These are phyloP conservation scores for Pachypanchax playfairii DNA, from an alignment of 2,113 vertebrate genomes.

Conservation along the genomic window DNA sequence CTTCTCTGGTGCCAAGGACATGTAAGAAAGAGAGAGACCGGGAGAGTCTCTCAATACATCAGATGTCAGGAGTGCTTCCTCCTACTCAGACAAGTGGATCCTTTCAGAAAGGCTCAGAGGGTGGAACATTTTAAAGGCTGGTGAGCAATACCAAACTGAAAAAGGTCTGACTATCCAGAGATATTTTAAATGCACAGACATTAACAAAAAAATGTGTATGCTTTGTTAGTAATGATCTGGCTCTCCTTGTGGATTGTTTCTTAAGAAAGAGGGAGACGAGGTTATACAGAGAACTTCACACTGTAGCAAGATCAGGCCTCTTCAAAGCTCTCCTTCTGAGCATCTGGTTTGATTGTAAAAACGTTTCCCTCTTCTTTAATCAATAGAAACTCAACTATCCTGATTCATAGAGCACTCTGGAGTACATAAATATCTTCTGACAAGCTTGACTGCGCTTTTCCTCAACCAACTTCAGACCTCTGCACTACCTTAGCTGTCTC, in stretches of 20 bases:
- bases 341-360: constrained; percentile 75
- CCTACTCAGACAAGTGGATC: constrained; percentile 64
- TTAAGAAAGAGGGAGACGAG: constrained; percentile 18
- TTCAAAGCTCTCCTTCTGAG: constrained; percentile 66
- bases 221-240: background rate
- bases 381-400: constrained; percentile 76
- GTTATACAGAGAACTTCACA: constrained; percentile 11
- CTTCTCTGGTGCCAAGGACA: constrained; percentile 84
- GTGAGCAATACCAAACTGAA: constrained; percentile 36
- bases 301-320: constrained; percentile 55
- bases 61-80: constrained; percentile 69
- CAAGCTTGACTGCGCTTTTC: constrained; percentile 59
- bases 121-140: constrained; percentile 49
- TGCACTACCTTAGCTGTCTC: constrained; percentile 17
- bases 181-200: constrained; percentile 10
- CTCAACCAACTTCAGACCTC: constrained; percentile 15
- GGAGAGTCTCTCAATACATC: constrained; percentile 75
- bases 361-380: constrained; percentile 78
- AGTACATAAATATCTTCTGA: constrained; percentile 78
- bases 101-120: constrained; percentile 60
- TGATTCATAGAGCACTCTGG: constrained; percentile 71
- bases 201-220: constrained; percentile 6
- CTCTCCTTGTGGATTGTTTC: constrained; percentile 30
- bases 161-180: constrained; percentile 21
- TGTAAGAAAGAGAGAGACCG: constrained; percentile 79